Evolutionary conservation across 2,797 vertebrate genomes (phyloP), one percentile per base, ranked within the genome.

Genomic region (Myripristis jacobus): DNA sequence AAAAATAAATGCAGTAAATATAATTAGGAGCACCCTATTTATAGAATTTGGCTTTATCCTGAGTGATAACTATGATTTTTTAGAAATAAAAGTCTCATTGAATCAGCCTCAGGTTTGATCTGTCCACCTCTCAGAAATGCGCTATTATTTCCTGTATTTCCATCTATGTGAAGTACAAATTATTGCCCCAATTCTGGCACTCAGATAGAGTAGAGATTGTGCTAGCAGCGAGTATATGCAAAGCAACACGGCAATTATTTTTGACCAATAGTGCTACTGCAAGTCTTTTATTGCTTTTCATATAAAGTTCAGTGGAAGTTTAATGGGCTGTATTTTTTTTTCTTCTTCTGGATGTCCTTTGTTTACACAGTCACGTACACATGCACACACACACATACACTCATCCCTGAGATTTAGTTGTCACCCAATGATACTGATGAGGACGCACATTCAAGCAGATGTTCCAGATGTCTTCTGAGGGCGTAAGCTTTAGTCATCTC

Each of bases 371-470:
- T 18, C 29, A 19, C 15, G 15, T 24, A 53, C 24, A 22, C 48
- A 53, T 12, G 29, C 22, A 29, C 3, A 36, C 10, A 12, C 0
- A 44, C 55, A 58, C 65, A 27, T 16, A 48, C 71, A 61, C 36
- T n/a, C 44, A 31, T 73, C 73, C 56, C 63, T 52, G 55, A 74
- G 60, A 66, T 72, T 51, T 63, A 66, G 61, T 61, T 79, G 76
- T 83, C 81, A 70, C 70, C 73, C 67, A 31, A 60, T 61, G 60
- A 58, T 62, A 38, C 75, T 73, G 80, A 83, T 81, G 75, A 66
- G 58, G 66, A 66, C 68, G 59, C 73, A 61, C 73, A 70, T 79
- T 87, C 78, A 84, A 80, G 83, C 78, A 82, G 83, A 84, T 88
- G 75, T 75, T 65, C 25, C 46, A 60, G 70, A 81, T 80, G 71